A percentile compares a stretch with the other conserved stretches of the same genome.
phyloP scores from a whole-genome alignment of 1,140 invertebrate genomes.

The Drosophila willistoni region DNA sequence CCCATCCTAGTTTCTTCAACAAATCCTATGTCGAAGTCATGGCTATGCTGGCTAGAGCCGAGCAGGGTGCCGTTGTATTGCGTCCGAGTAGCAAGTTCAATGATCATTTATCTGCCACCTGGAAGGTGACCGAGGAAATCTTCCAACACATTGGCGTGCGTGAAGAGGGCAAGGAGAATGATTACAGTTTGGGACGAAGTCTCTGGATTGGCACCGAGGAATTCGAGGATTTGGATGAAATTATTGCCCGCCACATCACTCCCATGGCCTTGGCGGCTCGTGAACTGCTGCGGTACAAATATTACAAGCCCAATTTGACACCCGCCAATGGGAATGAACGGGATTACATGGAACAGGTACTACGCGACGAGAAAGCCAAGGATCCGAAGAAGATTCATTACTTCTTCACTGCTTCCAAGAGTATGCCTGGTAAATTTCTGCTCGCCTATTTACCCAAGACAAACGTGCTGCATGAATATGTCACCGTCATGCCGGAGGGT shows the following conservation, averaged over 20 bases:
- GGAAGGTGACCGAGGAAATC: conserved; percentile 98
- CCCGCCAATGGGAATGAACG: conserved; percentile 84
- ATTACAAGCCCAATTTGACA: conserved; percentile 90
- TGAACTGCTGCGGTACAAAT: conserved; percentile 96
- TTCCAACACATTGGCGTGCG: conserved; percentile 98
- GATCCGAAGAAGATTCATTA: conserved; percentile 96
- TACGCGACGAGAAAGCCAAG: conserved; percentile 93
- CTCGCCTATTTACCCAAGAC: conserved; percentile 95
- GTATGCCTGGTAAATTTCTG: conserved; percentile 97
- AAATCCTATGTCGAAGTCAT: conserved; percentile 97
- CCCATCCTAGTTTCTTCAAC: conserved; percentile 99
- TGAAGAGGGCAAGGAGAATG: conserved; percentile 98
- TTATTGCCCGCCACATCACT: conserved; percentile 97
- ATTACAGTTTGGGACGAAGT: conserved; percentile 94
- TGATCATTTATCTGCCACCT: conserved; percentile 98
- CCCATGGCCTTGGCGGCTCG: conserved; percentile 97
- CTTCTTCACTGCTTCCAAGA: conserved; percentile 92
- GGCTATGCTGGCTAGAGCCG: conserved; percentile 94
- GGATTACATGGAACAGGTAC: conserved; percentile 93
- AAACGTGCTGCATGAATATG: conserved; percentile 94
- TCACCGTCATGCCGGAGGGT: conserved; percentile 96
- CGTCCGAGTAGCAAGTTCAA: conserved; percentile 98
- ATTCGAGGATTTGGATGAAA: conserved; percentile 99
- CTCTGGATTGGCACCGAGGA: conserved; percentile 95
- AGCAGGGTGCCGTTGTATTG: conserved; percentile 98